Evolutionary conservation across 2,888 invertebrate species (phyloP), one percentile per base, ranked within the genome.

Genomic region (Drosophila fungiperda): DNA sequence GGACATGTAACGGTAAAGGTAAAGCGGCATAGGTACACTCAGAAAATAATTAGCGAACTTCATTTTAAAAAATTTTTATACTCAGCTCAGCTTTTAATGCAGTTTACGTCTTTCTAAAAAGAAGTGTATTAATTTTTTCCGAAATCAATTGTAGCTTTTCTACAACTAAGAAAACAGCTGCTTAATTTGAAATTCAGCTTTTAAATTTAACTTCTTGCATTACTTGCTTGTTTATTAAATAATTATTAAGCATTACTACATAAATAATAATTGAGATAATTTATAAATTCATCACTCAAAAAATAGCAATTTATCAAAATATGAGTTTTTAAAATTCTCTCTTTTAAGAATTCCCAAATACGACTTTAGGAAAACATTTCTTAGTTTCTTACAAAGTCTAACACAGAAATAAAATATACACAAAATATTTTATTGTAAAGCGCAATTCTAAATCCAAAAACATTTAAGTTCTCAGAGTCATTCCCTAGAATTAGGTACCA

Each of bases 1-100:
- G 20, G 42, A 52, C 40, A 60, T 42, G 23, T 40, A 49, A 9
- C 58, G 42, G 17, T n/a, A n/a, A 52, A 53, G 42, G 36, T 55
- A 55, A 2, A 15, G 15, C 12, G n/a, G 5, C 23, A 35, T 3
- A 4, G 15, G 4, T 45, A 45, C 45, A 45, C 45, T 23, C 15
- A 2, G 15, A 15, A 45, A 23, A 20, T 1, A 20, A 17, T 29
- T 29, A 1, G 7, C 17, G 0, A 2, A 36, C 17, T 17, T 15
- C 36, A 15, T 36, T 36, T 2, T 0, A 3, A 2, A 7, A 9
- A n/a, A 5, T 40, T 2, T 9, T 3, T 9, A 40, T n/a, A 5
- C 9, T 40, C n/a, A n/a, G 40, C n/a, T 11, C n/a, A n/a, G n/a
- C 40, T n/a, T 40, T n/a, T 23, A 7, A 45, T 8, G 3, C 3